Conservation (phyloP, 2,888 invertebrate genomes). For the Ophion slaviceki region DNA sequence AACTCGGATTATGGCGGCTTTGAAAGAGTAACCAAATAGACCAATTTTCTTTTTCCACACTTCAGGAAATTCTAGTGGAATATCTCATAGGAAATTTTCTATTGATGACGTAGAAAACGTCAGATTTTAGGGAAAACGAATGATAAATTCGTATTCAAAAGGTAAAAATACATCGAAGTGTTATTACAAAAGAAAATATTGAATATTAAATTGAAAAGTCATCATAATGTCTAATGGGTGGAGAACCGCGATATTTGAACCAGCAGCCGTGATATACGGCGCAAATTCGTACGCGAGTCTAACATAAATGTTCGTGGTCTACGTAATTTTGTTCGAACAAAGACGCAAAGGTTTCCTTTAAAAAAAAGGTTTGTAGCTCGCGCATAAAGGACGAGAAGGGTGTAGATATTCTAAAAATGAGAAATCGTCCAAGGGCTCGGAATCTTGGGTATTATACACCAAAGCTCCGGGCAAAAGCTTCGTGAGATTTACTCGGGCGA, state of each 20-base stretch:
- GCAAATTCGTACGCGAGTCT: not conserved
- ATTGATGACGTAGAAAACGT: too few relatives aligned
- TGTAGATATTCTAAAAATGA: not conserved
- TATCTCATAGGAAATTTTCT: too few relatives aligned
- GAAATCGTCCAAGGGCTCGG: slow-evolving; percentile 34
- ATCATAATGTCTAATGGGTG: not conserved
- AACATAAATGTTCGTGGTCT: not conserved
- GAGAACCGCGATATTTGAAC: not conserved
- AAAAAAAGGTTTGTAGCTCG: slow-evolving; percentile 16
- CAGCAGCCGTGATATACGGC: not conserved
- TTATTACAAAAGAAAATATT: too few relatives aligned
- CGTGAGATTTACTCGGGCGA: slow-evolving; percentile 71
- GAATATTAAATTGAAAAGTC: too few relatives aligned
- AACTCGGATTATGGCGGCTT: too few relatives aligned
- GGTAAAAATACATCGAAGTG: too few relatives aligned
- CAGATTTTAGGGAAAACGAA: too few relatives aligned
- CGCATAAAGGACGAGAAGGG: slow-evolving; percentile 1
- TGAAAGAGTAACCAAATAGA: too few relatives aligned
- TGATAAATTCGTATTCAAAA: too few relatives aligned
- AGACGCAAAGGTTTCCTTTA: not conserved
- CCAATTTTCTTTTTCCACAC: too few relatives aligned
- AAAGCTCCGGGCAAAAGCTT: slow-evolving; percentile 19
- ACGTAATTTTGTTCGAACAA: not conserved
- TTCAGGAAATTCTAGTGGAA: too few relatives aligned
- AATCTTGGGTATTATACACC: slow-evolving; percentile 59